phyloP scores from a whole-genome alignment of 2,797 vertebrate species.

The Parauchenoglanis ngamensis region DNA sequence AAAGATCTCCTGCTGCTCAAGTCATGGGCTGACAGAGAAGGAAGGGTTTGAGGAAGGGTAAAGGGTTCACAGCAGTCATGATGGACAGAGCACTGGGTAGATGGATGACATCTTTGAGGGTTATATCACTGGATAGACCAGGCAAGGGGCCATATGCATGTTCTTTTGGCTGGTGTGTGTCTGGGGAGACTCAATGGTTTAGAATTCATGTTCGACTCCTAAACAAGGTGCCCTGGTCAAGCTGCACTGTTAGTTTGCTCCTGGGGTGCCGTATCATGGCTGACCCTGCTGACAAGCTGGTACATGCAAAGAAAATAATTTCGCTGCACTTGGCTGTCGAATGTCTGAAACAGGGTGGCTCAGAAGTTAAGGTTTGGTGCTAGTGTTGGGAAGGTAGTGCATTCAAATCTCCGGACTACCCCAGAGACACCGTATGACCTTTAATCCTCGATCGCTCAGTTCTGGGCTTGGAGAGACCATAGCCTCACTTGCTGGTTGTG shows the following conservation, averaged over 20 bases:
- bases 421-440: background rate
- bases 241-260: background rate
- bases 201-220: background rate
- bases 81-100: conserved; percentile 41
- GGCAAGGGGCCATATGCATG: conserved; percentile 3
- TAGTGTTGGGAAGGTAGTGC: background rate
- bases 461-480: background rate
- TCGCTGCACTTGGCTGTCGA: background rate
- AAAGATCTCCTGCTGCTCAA: conserved; percentile 56
- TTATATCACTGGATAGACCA: conserved; percentile 38
- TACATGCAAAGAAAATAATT: background rate
- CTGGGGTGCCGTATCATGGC: background rate
- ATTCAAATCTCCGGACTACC: background rate
- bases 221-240: background rate
- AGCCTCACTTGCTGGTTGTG: background rate
- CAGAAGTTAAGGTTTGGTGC: background rate
- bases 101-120: conserved; percentile 49
- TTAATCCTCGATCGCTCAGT: background rate
- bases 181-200: conserved; percentile 42
- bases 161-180: conserved; percentile 27
- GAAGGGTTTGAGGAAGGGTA: conserved; percentile 38
- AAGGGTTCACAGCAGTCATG: conserved; percentile 48
- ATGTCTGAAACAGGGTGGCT: background rate
- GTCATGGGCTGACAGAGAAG: conserved; percentile 40
- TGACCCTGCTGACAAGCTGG: background rate